Evolutionary conservation across 2,888 invertebrate genomes (phyloP), one percentile per base, ranked within the genome.

Genomic region (Thelaira solivaga): DNA sequence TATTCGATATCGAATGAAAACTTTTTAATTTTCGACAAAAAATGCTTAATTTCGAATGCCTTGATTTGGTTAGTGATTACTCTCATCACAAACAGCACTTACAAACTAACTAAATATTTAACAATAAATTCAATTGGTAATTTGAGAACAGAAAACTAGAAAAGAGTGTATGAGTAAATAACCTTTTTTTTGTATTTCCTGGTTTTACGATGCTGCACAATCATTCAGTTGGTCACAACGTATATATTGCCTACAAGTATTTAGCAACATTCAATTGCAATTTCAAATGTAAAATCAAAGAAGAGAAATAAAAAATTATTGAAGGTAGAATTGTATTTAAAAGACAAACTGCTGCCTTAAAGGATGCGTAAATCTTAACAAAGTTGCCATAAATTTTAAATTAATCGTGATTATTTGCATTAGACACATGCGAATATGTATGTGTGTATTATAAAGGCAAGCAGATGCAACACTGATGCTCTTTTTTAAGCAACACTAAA

Each of bases 351-450:
- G 22, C n/a, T 64, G 76, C 81, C 80, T 78, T 67, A 76, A 86
- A 86, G 86, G 86, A 86, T 86, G 85, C 86, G 86, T 86, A 86
- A 86, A 86, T 86, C 84, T 73, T 85, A 84, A 82, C 83, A 84
- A 83, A 82, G 82, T 82, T 82, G 83, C 84, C 82, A 86, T 86
- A 85, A 86, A 86, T 86, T 85, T 85, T 83, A 62, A 65, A 61
- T 36, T 29, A 59, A 67, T 72, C 74, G 68, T 72, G 73, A 80
- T 76, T 74, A 76, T 76, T 68, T 80, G 74, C 59, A 78, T 76
- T 74, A 67, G 75, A 59, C 53, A 34, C 51, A 61, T 53, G 51
- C 51, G 34, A 29, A 61, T 39, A 16, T n/a, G n/a, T n/a, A n/a
- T n/a, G n/a, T n/a, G n/a, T n/a, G n/a, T n/a, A n/a, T n/a, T n/a